These are phyloP conservation scores for Celastrina argiolus DNA, from an alignment of 2,888 invertebrate genomes.

Conservation along the genomic window DNA sequence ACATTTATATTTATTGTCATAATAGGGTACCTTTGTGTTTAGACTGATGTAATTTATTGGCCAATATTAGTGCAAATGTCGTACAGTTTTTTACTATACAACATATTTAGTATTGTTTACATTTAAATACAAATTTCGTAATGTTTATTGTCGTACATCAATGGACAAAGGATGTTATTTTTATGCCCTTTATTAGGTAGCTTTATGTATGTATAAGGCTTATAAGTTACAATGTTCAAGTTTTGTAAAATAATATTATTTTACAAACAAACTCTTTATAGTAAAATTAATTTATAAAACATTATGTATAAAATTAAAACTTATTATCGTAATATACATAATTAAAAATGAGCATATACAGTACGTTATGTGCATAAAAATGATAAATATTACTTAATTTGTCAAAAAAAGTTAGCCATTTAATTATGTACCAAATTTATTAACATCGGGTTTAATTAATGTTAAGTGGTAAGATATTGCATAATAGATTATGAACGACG, in stretches of 20 bases:
- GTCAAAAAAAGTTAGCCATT: constrained; percentile 13
- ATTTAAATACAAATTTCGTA: neutral
- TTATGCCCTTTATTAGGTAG: neutral
- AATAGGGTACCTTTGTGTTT: constrained; percentile 11
- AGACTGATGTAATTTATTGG: constrained; percentile 6
- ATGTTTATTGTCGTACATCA: neutral
- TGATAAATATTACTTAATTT: constrained; percentile 21
- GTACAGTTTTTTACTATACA: neutral
- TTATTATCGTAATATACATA: constrained; percentile 20
- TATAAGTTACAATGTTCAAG: neutral
- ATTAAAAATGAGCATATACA: constrained; percentile 4
- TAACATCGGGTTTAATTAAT: constrained; percentile 2
- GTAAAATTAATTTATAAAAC: neutral
- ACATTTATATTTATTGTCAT: constrained; percentile 5
- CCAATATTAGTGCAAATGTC: constrained; percentile 11
- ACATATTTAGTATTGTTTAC: neutral
- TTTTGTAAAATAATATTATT: neutral
- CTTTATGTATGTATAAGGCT: neutral
- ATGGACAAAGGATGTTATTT: neutral
- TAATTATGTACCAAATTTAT: constrained; percentile 16
- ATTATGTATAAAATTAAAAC: constrained; percentile 19
- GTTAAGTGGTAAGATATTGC: constrained; percentile 16
- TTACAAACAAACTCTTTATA: too few relatives aligned
- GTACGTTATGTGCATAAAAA: constrained; percentile 5
- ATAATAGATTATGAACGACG: neutral